Evolutionary conservation across 2,888 invertebrate species (phyloP).

Genomic region (Eupelmus urozonus): DNA sequence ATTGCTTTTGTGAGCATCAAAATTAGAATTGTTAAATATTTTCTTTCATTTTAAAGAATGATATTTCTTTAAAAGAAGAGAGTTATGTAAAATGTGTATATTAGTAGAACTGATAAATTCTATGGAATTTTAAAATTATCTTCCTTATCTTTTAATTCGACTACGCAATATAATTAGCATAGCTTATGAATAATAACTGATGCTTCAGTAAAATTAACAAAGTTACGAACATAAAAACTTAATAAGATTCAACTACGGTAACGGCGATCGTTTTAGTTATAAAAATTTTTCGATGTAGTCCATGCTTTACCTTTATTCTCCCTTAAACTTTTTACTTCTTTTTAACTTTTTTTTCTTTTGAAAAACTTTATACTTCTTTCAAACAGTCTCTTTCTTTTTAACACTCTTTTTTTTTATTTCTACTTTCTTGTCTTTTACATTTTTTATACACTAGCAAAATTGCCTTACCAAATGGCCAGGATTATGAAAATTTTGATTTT

Average conservation of each 20-base stretch:
- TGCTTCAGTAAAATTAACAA: conserved; percentile 16
- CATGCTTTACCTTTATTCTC: not conserved
- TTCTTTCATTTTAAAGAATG: not conserved
- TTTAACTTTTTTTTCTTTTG: not conserved
- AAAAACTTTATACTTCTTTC: conserved; percentile 11
- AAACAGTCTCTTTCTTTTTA: not conserved
- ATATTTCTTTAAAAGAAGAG: not conserved
- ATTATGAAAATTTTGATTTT: conserved; percentile 3
- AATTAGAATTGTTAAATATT: not conserved
- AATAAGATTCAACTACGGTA: conserved; percentile 14
- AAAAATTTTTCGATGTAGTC: conserved; percentile 9
- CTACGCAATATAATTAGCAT: conserved; percentile 2
- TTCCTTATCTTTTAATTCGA: not conserved
- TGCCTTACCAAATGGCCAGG: not conserved
- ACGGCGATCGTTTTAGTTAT: conserved; percentile 9
- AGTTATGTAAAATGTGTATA: not conserved
- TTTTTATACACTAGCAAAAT: not conserved
- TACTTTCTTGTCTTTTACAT: not conserved
- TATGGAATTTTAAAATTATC: not conserved
- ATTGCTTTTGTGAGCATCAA: not conserved
- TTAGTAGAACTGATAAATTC: not conserved
- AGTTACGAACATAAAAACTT: conserved; percentile 21
- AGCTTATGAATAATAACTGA: conserved; percentile 9
- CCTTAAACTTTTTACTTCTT: conserved; percentile 12
- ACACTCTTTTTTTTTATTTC: not conserved